Evolutionary conservation across 2,797 vertebrate species (phyloP).

Genomic region (Steatocranus sp.): DNA sequence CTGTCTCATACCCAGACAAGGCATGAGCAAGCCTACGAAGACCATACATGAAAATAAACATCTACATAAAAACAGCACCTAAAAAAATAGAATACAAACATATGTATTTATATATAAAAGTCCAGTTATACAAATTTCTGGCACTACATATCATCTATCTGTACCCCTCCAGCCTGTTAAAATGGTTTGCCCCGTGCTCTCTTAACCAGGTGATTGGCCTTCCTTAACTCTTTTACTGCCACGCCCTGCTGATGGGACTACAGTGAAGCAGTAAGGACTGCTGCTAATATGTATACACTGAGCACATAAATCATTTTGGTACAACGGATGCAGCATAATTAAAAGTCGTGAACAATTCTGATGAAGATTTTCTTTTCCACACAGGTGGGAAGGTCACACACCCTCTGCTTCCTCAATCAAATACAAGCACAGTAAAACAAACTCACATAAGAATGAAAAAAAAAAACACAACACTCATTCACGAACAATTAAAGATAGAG

Average conservation of each 20-base stretch:
- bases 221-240: neutral
- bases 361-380: neutral
- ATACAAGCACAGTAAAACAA: neutral
- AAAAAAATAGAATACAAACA: neutral
- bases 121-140: neutral
- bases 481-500: neutral
- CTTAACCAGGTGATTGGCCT: neutral
- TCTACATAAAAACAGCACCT: neutral
- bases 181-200: neutral
- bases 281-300: neutral
- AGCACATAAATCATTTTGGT: neutral
- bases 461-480: neutral
- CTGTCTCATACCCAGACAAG: neutral
- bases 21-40: neutral
- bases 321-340: neutral
- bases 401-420: neutral
- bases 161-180: neutral
- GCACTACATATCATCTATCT: neutral
- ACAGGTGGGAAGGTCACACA: neutral
- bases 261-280: neutral
- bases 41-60: neutral
- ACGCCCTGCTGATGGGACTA: neutral
- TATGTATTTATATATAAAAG: neutral
- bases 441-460: neutral
- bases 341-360: neutral